These are phyloP conservation scores for Cladorhizidae sp. DNA, from an alignment of 37 sponge, comb jelly and placozoan genomes.

Conservation along the genomic window DNA sequence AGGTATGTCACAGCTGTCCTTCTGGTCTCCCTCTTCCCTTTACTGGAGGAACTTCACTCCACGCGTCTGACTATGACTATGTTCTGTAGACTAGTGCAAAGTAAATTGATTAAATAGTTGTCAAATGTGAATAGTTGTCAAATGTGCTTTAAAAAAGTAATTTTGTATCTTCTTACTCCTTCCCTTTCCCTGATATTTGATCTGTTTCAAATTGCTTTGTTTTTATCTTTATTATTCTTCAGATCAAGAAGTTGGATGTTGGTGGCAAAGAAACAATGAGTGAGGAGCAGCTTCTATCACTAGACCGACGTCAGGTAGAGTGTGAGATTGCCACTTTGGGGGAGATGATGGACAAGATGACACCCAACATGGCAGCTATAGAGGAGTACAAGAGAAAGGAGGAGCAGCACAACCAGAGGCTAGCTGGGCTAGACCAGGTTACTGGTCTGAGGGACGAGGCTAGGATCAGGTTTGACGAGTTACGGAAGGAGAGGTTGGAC, in stretches of 20 bases:
- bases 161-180: neutral
- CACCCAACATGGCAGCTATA: conserved; percentile 97
- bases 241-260: conserved; percentile 77
- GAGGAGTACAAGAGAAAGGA: conserved; percentile 93
- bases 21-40: too few species aligned
- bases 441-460: conserved; percentile 81
- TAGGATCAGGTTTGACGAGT: conserved; percentile 79
- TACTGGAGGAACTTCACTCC: too few species aligned
- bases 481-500: conserved; percentile 88
- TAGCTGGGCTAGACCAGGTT: conserved; percentile 81
- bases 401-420: conserved; percentile 62
- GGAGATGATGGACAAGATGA: conserved; percentile 85
- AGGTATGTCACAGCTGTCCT: conserved; percentile 52
- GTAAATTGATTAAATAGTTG: too few species aligned
- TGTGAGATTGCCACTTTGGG: conserved; percentile 88
- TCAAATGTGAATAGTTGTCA: too few species aligned
- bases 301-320: conserved; percentile 77
- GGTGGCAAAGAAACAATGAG: neutral
- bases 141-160: too few species aligned
- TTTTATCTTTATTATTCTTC: neutral
- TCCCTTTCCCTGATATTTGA: neutral
- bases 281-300: conserved; percentile 65
- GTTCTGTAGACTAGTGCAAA: too few species aligned
- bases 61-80: too few species aligned
- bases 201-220: too few species aligned